A percentile compares a stretch with the other conserved stretches of the same genome.
Evolutionary conservation across 2,888 invertebrate species (phyloP).

Genomic region (Drosophila atripex): DNA sequence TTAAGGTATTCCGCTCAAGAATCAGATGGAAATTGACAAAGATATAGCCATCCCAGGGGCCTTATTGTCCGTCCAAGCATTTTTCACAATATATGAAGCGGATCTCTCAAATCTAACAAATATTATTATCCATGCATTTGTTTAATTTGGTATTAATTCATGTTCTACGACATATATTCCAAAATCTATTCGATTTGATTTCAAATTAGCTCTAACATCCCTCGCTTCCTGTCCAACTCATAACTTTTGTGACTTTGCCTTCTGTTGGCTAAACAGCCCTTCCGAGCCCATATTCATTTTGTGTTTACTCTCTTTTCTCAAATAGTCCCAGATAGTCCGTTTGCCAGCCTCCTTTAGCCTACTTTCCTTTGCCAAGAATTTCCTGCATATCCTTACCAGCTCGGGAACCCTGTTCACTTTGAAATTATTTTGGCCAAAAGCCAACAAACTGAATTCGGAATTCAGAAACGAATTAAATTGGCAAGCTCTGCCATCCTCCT

Average conservation of each 20-base stretch:
- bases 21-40: too few relatives aligned
- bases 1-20: too few relatives aligned
- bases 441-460: constrained; percentile 46
- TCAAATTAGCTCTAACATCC: neutral
- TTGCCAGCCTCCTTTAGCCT: neutral
- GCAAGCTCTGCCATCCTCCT: constrained; percentile 40
- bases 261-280: too few relatives aligned
- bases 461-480: constrained; percentile 59
- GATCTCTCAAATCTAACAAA: neutral
- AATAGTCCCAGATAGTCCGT: neutral
- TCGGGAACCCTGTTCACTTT: neutral
- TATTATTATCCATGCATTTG: neutral
- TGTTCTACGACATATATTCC: neutral
- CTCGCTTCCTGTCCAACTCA: neutral
- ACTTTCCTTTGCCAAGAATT: constrained; percentile 4
- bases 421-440: constrained; percentile 41
- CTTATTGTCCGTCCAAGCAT: too few relatives aligned
- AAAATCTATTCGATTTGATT: neutral
- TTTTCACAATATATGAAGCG: too few relatives aligned
- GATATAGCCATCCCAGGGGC: too few relatives aligned
- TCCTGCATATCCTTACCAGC: constrained; percentile 1
- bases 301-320: neutral
- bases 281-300: neutral
- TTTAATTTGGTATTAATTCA: neutral
- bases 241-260: constrained; percentile 1